Conservation (phyloP, 2,797 vertebrate genomes). For the Phyllotis vaccarum region DNA sequence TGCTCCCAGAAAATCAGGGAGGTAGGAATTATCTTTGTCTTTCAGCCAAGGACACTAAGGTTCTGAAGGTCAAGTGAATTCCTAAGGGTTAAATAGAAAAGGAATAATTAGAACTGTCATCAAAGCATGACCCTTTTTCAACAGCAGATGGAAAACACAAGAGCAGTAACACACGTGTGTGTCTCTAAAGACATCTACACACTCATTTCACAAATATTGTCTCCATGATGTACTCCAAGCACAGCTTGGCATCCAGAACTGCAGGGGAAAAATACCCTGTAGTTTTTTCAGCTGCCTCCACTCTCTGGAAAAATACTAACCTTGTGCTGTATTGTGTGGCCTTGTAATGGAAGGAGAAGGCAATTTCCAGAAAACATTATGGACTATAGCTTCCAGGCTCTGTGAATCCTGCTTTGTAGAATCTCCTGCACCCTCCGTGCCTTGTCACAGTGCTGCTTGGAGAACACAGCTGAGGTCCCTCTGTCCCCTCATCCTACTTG, state of each 20-base stretch:
- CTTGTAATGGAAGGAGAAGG: too few relatives aligned
- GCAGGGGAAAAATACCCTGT: not conserved
- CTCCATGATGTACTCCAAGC: not conserved
- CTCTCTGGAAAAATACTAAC: not conserved
- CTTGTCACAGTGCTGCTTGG: not conserved
- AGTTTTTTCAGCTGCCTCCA: not conserved
- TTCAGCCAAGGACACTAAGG: not conserved
- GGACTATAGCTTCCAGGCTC: not conserved
- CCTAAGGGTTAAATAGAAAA: not conserved
- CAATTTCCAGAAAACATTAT: not conserved
- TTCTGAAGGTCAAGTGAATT: not conserved
- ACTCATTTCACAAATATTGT: fast-evolving
- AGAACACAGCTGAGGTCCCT: not conserved
- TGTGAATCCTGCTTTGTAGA: not conserved
- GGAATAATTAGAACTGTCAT: not conserved
- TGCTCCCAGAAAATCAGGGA: not conserved
- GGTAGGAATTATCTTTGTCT: not conserved
- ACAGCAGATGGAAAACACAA: not conserved
- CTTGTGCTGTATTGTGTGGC: not conserved
- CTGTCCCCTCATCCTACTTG: not conserved
- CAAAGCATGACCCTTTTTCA: not conserved
- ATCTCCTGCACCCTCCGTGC: fast-evolving
- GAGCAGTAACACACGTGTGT: too few relatives aligned
- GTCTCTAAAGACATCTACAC: not conserved
- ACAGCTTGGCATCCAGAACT: not conserved